Base-by-base conservation (phyloP, 2,888 invertebrate genomes). In the Tachina grossa region DNA sequence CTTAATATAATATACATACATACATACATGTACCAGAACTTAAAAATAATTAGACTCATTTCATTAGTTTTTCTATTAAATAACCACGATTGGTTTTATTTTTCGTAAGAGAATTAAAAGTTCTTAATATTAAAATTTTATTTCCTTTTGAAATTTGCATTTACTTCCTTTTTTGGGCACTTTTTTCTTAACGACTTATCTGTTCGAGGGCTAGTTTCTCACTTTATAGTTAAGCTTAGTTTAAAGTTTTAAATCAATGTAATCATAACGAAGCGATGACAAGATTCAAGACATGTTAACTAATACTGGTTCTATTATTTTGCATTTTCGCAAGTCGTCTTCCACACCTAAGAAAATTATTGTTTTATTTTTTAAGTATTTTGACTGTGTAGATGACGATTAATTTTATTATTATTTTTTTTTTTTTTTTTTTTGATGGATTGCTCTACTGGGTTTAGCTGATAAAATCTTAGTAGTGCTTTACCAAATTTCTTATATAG, bases 81-180 rank as follows among this genome's bases (percentile, higher is more conserved):
- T 55, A 53, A 55, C 22, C 22, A 13, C 9, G 13, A 55, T 22
- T 55, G 22, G 19, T n/a, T 13, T 22, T 19, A 55, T 55, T 55
- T 31, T n/a, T 6, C 49, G 4, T n/a, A 59, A 31, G n/a, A 59
- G 1, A 59, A 59, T 41, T 59, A 19, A 59, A 59, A 39, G 9
- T n/a, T 41, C 41, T 59, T 39, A 41, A 59, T 6, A 41, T 39
- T 59, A 59, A 39, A 22, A n/a, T 61, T n/a, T 49, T 49, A 49
- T n/a, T 61, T 61, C 41, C 2, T 61, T 16, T 10, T 41, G 16
- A 61, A 41, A 16, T 61, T 59, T 55, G 8, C 22, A 55, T 55
- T 59, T 61, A 41, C 41, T 61, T 61, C 16, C 14, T 57, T 57
- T 22, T 55, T 22, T 57, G 57, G 57, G 59, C 59, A 61, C 59